Evolutionary conservation across 2,797 vertebrate species (phyloP).

Genomic region (Poecilia gillii): DNA sequence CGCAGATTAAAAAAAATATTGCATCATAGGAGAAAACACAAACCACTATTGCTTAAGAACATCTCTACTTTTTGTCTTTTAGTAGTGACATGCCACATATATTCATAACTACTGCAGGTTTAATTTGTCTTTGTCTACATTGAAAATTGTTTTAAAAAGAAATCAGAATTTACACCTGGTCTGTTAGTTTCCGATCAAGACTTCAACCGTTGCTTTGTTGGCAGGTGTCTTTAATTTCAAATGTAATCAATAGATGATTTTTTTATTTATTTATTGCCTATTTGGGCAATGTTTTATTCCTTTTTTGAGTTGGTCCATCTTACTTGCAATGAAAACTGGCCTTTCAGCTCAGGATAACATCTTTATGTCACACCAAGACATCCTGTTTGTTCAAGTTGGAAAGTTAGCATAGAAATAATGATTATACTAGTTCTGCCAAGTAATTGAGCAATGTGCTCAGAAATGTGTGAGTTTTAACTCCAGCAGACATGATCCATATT

Average conservation of each 20-base stretch:
- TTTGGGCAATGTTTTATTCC: background rate
- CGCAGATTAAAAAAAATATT: background rate
- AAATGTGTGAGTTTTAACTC: constrained; percentile 1
- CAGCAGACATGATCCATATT: constrained; percentile 4
- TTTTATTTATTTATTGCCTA: background rate
- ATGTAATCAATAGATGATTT: background rate
- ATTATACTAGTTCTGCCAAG: background rate
- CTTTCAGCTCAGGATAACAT: background rate
- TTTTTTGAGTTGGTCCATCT: background rate
- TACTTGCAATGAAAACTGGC: background rate
- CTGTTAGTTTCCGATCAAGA: background rate
- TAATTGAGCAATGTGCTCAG: background rate
- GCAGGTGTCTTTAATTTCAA: background rate
- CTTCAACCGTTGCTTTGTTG: background rate
- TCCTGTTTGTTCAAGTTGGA: background rate
- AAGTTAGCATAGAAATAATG: background rate
- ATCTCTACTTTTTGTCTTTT: background rate
- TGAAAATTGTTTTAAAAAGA: background rate
- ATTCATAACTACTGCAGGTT: background rate
- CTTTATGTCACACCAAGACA: background rate
- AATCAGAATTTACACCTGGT: too few relatives aligned
- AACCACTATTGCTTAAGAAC: background rate
- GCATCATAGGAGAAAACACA: background rate
- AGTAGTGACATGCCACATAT: background rate
- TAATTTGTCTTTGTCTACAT: background rate